Evolutionary conservation across 2,113 vertebrate species (phyloP).

Genomic region (Hiodon tergisus): DNA sequence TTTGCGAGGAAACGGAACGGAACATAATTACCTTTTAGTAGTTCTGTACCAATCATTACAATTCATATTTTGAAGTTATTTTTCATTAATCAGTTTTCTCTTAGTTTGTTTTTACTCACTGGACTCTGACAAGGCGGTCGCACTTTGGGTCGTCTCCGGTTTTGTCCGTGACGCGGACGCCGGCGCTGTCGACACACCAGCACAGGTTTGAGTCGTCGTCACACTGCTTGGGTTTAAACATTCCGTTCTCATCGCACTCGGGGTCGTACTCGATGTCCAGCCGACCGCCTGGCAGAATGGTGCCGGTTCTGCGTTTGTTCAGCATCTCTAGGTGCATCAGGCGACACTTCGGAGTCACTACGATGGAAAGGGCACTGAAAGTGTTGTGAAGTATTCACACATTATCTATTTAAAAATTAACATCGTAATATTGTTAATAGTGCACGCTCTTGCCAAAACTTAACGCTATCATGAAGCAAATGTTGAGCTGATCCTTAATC

Average conservation of each 20-base stretch:
- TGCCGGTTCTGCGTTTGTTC: constrained; percentile 25
- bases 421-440: no score
- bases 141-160: constrained; percentile 42
- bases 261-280: constrained; percentile 38
- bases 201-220: constrained; percentile 40
- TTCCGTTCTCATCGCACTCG: constrained; percentile 26
- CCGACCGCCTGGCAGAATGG: constrained; percentile 15
- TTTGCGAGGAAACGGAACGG: no score
- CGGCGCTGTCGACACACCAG: constrained; percentile 45
- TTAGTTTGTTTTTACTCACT: constrained; percentile 28
- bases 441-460: no score
- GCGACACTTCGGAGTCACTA: constrained; percentile 37
- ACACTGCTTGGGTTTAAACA: constrained; percentile 44
- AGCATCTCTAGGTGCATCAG: constrained; percentile 41
- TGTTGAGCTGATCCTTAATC: no score
- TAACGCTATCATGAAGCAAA: no score
- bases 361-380: background rate
- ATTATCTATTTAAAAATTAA: no score
- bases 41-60: background rate
- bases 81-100: no score
- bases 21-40: no score
- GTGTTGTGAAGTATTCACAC: no score
- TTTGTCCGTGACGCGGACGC: constrained; percentile 40
- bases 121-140: constrained; percentile 31
- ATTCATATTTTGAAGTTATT: background rate